phyloP scores from a whole-genome alignment of 2,888 invertebrate species.

The Nomada ruficornis region DNA sequence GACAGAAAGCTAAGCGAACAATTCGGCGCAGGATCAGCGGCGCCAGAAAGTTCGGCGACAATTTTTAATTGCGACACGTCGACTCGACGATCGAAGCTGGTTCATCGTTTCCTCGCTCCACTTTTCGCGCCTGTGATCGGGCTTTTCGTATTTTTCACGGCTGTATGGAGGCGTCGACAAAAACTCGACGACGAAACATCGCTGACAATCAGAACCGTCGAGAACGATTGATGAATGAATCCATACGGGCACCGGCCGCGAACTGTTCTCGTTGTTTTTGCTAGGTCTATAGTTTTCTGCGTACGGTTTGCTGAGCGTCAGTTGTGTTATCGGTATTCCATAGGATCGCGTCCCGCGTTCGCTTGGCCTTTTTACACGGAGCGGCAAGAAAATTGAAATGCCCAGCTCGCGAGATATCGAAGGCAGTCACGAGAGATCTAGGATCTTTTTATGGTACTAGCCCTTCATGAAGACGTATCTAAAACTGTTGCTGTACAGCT shows the following conservation, averaged over 20 bases:
- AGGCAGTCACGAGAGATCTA: not conserved
- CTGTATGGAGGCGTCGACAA: slow-evolving; percentile 63
- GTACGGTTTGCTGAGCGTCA: slow-evolving; percentile 13
- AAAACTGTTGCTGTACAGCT: not conserved
- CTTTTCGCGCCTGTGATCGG: slow-evolving; percentile 18
- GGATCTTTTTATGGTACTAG: not conserved
- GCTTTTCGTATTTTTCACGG: slow-evolving; percentile 60
- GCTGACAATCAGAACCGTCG: slow-evolving; percentile 64
- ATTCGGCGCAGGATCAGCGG: slow-evolving; percentile 30
- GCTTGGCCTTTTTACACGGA: slow-evolving; percentile 10
- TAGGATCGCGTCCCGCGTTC: slow-evolving; percentile 14
- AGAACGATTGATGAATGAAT: slow-evolving; percentile 71
- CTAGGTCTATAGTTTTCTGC: slow-evolving; percentile 46
- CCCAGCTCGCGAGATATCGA: slow-evolving; percentile 27
- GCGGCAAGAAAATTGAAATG: slow-evolving; percentile 50
- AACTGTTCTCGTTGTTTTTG: slow-evolving; percentile 40
- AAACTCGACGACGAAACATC: slow-evolving; percentile 55
- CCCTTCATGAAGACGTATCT: not conserved
- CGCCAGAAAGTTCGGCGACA: slow-evolving; percentile 66
- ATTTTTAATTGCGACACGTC: slow-evolving; percentile 72
- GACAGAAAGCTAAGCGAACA: slow-evolving; percentile 26
- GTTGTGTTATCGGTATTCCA: slow-evolving; percentile 39
- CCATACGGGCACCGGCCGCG: slow-evolving; percentile 36
- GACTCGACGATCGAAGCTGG: slow-evolving; percentile 48
- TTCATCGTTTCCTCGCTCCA: slow-evolving; percentile 48